Evolutionary conservation across 1,140 invertebrate genomes (phyloP), one percentile per base, ranked within the genome.

Genomic region (Diploscapter pachys): DNA sequence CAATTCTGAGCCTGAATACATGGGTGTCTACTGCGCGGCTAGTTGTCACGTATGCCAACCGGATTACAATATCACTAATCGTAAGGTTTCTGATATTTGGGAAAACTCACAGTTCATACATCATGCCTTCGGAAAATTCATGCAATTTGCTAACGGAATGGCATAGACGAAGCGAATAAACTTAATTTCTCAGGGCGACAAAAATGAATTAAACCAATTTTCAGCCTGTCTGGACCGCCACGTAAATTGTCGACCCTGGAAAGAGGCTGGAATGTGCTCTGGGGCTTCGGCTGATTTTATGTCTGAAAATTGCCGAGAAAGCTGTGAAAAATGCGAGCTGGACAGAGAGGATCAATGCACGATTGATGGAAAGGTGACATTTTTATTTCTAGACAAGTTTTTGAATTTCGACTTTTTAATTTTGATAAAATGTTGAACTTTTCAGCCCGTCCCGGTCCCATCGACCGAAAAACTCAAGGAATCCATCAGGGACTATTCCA

Each of bases 251-350:
- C 53, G 31, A 52, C 62, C 48, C 11, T 78, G 64, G 72, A 67
- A 76, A 62, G 73, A 67, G 31, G 67, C 59, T 55, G 66, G 77
- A 67, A 81, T 77, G 63, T 75, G 61, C 55, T 52, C 8, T n/a
- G 77, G 79, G n/a, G 75, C 79, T 59, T 81, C 76, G 13, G 72
- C 68, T 55, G 70, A 78, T 53, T 84, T 86, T 69, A 80, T 84
- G 81, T 68, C 81, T 53, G 83, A 86, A 64, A 84, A 84, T 61
- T 84, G 83, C 59, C 77, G 83, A 31, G n/a, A 78, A 51, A 75
- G 63, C 59, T 84, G 83, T 69, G 75, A 71, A 76, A 71, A 67
- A 13, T 76, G 75, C 52, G 13, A 49, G 5, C 63, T 72, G 48
- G 51, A 54, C 6, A 76, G 70, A 65, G 63, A 76, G 48, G 54